Evolutionary conservation across 2,888 invertebrate genomes (phyloP), one percentile per base, ranked within the genome.

Genomic region (Drosophila peninsularis): DNA sequence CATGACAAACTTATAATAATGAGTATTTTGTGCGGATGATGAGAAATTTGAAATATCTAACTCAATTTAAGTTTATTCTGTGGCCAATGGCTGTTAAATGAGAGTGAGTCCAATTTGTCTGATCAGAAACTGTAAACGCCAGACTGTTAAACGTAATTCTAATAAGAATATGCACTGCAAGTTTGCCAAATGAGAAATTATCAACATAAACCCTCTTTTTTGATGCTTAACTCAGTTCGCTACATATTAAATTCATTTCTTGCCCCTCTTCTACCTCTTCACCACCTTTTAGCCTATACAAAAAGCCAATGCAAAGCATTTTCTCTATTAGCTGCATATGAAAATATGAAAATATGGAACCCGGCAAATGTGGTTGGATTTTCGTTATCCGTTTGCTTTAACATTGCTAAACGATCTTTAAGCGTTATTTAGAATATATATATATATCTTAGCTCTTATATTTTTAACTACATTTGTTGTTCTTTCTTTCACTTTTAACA

Each of bases 401-500:
- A 70, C 64, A 62, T 73, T 54, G 52, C 60, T 60, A 74, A 78
- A 69, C 69, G 39, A 30, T 69, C 61, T 52, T 63, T 54, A 76
- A 79, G 82, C 85, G 44, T 70, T 71, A 66, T 69, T 78, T 74
- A 68, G 66, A 74, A 76, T 71, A 71, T 45, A 44, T 44, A 24
- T 42, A 27, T 44, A 47, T 75, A 65, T 66, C 65, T 62, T 71
- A 77, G 53, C 64, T 64, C 61, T 78, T 78, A 82, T 56, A 78
- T 66, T 66, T 69, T 66, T 69, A 72, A 52, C 21, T 66, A 49
- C 73, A 60, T 70, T 65, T 24, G 44, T 52, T 58, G 64, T 44
- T 62, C 62, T 54, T 62, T 39, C 45, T 11, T 68, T 64, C 67
- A 69, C 49, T 80, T 37, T 86, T 84, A 89, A 87, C 85, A 89